Conservation (phyloP, 2,888 invertebrate genomes). For the Synanthedon myopaeformis region DNA sequence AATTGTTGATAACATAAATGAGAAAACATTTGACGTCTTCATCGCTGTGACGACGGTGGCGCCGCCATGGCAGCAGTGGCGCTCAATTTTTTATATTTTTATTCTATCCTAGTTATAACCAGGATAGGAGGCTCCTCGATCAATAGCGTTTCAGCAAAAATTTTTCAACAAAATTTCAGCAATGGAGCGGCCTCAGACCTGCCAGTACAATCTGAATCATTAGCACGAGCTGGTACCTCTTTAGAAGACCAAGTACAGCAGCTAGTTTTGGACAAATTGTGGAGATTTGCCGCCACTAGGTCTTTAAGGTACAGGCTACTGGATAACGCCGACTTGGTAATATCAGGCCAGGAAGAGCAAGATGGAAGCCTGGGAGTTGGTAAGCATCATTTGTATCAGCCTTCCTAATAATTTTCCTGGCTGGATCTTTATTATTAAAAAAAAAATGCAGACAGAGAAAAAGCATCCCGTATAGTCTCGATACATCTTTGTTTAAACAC, state of each 20-base stretch:
- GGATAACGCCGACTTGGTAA: constrained; percentile 82
- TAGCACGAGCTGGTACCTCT: constrained; percentile 68
- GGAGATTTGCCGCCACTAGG: constrained; percentile 80
- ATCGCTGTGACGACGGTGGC: no score
- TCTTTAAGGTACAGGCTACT: constrained; percentile 82
- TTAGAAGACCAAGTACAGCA: constrained; percentile 73
- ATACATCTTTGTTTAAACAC: no score
- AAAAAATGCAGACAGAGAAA: no score
- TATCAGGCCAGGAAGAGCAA: constrained; percentile 76
- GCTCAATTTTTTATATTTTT: no score
- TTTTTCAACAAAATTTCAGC: constrained; percentile 17
- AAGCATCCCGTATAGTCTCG: no score
- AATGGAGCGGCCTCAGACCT: constrained; percentile 50
- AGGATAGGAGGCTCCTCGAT: neutral
- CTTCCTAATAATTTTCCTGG: no score
- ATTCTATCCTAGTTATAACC: neutral
- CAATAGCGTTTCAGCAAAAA: no score
- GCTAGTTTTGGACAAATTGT: constrained; percentile 79
- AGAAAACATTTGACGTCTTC: no score
- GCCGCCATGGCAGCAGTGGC: no score
- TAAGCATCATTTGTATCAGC: constrained; percentile 16
- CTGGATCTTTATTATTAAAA: no score
- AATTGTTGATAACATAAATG: no score
- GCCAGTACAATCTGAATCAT: constrained; percentile 69
- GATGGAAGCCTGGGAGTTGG: constrained; percentile 77